Percentiles rank a stretch among this genome's conserved stretches.
Conservation (phyloP, 2,113 vertebrate genomes). For the Electrona antarctica region DNA sequence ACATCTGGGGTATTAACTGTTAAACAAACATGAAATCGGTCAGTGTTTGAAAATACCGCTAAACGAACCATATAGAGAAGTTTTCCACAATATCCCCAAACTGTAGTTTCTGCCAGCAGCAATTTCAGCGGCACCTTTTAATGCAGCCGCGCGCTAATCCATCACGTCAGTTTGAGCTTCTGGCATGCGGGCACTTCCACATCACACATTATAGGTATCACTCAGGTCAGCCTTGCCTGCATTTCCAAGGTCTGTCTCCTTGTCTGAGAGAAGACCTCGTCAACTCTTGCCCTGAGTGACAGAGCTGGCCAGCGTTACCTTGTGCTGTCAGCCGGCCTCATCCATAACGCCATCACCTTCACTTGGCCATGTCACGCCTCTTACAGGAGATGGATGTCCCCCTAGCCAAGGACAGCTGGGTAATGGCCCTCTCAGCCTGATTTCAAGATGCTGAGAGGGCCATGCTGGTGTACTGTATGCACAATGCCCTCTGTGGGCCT, state of each 20-base stretch:
- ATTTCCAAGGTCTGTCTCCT: constrained; percentile 55
- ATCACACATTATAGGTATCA: constrained; percentile 41
- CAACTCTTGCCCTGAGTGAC: constrained; percentile 54
- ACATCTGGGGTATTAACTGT: constrained; percentile 28
- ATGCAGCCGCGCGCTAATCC: constrained; percentile 12
- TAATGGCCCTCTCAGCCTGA: constrained; percentile 66
- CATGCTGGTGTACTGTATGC: constrained; percentile 1
- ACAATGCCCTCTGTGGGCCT: constrained; percentile 36
- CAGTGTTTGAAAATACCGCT: background rate
- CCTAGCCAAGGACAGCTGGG: constrained; percentile 71
- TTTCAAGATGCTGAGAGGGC: constrained; percentile 44
- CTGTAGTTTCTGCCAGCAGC: background rate
- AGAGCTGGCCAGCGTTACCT: constrained; percentile 66
- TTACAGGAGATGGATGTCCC: constrained; percentile 66
- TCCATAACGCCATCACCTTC: constrained; percentile 78
- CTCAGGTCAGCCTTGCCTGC: constrained; percentile 59
- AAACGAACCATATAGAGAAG: background rate
- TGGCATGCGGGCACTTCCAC: constrained; percentile 35
- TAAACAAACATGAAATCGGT: constrained; percentile 27
- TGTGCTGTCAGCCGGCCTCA: constrained; percentile 69
- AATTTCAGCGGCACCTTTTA: background rate
- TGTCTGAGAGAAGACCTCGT: constrained; percentile 46
- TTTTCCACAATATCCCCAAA: background rate
- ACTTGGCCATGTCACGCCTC: constrained; percentile 68
- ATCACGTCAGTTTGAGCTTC: constrained; percentile 4